Evolutionary conservation across 1,140 invertebrate species (phyloP).

Genomic region (Drosophila leontia): DNA sequence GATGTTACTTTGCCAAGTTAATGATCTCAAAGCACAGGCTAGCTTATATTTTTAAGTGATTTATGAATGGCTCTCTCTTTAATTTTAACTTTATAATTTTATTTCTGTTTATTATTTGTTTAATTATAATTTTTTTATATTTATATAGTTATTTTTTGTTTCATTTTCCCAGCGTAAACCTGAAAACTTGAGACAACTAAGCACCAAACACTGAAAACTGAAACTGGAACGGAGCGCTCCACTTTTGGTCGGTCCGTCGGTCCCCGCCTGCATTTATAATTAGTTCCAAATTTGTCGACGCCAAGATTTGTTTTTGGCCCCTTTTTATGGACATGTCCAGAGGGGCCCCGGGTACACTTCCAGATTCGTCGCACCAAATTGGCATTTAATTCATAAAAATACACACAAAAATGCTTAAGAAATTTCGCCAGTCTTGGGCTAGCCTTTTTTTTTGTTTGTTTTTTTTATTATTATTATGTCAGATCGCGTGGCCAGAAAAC

Average conservation of each 20-base stretch:
- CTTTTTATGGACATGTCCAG: slow-evolving; percentile 69
- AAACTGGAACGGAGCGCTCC: slow-evolving; percentile 50
- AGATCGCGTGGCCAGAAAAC: slow-evolving; percentile 30
- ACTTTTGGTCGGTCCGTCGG: slow-evolving; percentile 54
- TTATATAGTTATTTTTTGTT: not conserved
- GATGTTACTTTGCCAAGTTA: not conserved
- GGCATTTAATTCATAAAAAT: slow-evolving; percentile 72
- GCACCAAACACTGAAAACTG: slow-evolving; percentile 16
- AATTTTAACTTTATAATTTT: not conserved
- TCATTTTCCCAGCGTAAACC: not conserved
- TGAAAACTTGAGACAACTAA: not conserved
- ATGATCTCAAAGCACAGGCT: not conserved
- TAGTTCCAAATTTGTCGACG: slow-evolving; percentile 77
- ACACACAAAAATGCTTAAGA: slow-evolving; percentile 7
- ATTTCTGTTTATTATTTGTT: not conserved
- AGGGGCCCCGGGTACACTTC: slow-evolving; percentile 33
- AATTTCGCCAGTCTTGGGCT: slow-evolving; percentile 38
- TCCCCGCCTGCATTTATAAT: slow-evolving; percentile 76
- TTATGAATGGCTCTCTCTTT: not conserved
- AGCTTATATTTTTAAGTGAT: not conserved
- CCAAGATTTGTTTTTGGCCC: slow-evolving; percentile 57
- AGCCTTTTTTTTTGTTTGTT: not conserved
- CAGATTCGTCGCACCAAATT: slow-evolving; percentile 60
- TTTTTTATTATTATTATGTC: slow-evolving; percentile 31
- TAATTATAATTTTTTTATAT: not conserved